Evolutionary conservation across 2,113 vertebrate species (phyloP), one percentile per base, ranked within the genome.

Genomic region (Tympanuchus pallidicinctus): DNA sequence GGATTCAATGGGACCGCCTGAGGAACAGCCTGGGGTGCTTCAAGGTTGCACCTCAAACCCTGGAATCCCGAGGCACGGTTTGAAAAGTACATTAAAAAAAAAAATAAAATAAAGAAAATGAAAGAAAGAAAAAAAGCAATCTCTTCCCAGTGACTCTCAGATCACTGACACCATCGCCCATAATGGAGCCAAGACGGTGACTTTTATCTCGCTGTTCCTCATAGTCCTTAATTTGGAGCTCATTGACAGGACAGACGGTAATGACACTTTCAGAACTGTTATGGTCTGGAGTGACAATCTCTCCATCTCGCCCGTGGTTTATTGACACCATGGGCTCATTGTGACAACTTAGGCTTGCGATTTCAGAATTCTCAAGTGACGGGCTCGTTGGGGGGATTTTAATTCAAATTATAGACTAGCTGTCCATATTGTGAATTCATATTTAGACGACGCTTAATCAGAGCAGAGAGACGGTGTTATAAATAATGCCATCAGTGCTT

Each of bases 181-280:
- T 95, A 96, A 97, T 96, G 93, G 85, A 96, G 91, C 96, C 93
- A 86, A 95, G 95, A 76, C 90, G 72, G 91, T 95, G 97, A 96
- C 97, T 98, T 95, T 97, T 90, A 96, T 97, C 97, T 96, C 92
- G 70, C 95, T 88, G 91, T 90, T 94, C 88, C 84, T 96, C 90
- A 73, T 94, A 89, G 88, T 66, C 88, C 95, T 94, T 96, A 97
- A 96, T 97, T 95, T 94, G 97, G 97, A 97, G 94, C 95, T 97
- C 97, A 92, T 94, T 97, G 97, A 96, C 97, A 96, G 67, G 86
- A 96, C 96, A 96, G 95, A 93, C 96, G 92, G 92, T 97, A 97
- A 97, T 97, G 97, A 97, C 96, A 97, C 94, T 97, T 97, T 96
- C 94, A 96, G 96, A 95, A 97, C 96, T 95, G 96, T 96, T 96